Evolutionary conservation across 2,113 vertebrate species (phyloP).

Genomic region (Sorex araneus): DNA sequence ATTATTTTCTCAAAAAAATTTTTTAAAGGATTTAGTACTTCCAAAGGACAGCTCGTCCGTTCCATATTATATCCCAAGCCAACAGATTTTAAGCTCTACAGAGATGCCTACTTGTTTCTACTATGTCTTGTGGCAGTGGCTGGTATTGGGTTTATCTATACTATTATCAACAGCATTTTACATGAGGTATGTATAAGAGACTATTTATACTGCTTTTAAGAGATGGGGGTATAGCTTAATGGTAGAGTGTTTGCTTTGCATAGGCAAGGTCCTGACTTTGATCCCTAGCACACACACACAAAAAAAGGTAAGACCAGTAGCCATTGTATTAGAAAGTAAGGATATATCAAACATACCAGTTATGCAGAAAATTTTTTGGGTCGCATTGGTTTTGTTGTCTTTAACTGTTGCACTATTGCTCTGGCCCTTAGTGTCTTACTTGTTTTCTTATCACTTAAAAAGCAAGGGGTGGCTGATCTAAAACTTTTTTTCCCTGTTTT

Average conservation of each 20-base stretch:
- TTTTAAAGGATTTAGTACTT: conserved; percentile 95
- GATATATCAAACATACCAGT: background rate
- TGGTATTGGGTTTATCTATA: conserved; percentile 96
- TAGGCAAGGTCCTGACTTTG: too few relatives aligned
- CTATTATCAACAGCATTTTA: conserved; percentile 94
- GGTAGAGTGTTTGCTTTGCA: too few relatives aligned
- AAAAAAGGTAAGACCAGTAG: background rate
- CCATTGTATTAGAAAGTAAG: conserved; percentile 41
- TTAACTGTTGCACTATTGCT: too few relatives aligned
- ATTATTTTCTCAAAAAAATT: conserved; percentile 9
- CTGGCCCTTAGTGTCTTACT: conserved; percentile 8
- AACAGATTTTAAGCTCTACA: conserved; percentile 98
- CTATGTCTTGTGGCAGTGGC: conserved; percentile 96
- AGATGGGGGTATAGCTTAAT: too few relatives aligned
- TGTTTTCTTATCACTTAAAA: conserved; percentile 43
- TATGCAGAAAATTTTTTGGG: conserved; percentile 32
- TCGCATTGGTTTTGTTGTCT: background rate
- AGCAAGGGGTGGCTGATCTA: background rate
- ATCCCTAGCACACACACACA: too few relatives aligned
- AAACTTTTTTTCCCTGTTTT: background rate
- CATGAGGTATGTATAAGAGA: conserved; percentile 89
- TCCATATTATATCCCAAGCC: conserved; percentile 99
- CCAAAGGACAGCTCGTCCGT: conserved; percentile 98
- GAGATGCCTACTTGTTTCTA: conserved; percentile 97
- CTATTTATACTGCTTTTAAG: conserved; percentile 14